Evolutionary conservation across 2,113 vertebrate genomes (phyloP).

Genomic region (Strigops habroptila): DNA sequence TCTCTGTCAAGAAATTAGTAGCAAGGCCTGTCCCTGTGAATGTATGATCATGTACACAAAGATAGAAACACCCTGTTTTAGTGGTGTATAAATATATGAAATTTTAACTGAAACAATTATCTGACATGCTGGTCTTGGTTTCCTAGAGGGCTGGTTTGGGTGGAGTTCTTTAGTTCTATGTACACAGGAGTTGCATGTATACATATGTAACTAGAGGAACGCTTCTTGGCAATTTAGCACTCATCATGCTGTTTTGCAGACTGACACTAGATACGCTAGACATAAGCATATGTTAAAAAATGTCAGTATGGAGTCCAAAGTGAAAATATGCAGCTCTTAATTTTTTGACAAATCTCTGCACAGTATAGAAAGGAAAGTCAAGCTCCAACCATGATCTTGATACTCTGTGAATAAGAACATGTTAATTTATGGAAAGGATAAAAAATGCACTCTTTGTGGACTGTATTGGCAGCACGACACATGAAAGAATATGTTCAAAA

Average conservation of each 20-base stretch:
- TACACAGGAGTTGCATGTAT: background rate
- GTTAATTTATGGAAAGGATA: background rate
- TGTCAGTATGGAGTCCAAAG: slow-evolving; percentile 6
- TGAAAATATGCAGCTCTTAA: slow-evolving; percentile 11
- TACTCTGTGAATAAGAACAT: slow-evolving; percentile 4
- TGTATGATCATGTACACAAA: background rate
- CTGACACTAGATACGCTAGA: slow-evolving; percentile 20
- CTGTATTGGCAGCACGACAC: fast-evolving
- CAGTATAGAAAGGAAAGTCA: background rate
- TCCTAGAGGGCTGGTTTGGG: background rate
- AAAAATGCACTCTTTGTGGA: background rate
- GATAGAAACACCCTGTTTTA: background rate
- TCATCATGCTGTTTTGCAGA: slow-evolving; percentile 16
- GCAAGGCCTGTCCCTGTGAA: background rate
- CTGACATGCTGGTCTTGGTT: background rate
- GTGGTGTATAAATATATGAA: background rate
- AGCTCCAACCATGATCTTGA: background rate
- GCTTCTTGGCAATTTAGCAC: background rate
- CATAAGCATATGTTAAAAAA: slow-evolving; percentile 55
- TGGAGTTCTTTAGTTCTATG: background rate
- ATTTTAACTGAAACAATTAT: background rate
- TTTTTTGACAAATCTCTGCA: slow-evolving; percentile 3
- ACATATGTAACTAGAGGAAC: background rate
- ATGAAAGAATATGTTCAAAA: background rate
- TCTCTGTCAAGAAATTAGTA: background rate